Evolutionary conservation across 2,113 vertebrate genomes (phyloP), one percentile per base, ranked within the genome.

Genomic region (Forbesichthys agassizii): DNA sequence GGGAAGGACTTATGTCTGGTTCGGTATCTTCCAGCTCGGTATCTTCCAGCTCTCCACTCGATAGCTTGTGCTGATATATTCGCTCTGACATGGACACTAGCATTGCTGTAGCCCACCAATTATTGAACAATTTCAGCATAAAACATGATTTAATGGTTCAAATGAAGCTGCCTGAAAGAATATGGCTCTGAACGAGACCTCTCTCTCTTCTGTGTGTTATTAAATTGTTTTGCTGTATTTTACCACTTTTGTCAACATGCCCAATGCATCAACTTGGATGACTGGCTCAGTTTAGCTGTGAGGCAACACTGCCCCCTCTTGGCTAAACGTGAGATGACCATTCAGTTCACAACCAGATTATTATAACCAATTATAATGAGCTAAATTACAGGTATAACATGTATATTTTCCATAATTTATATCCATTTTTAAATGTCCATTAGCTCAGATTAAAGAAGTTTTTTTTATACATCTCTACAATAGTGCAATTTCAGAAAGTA

Each of bases 271-370:
- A 61, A 77, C 77, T 76, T 64, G 59, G 61, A 68, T 75, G 63
- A 72, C 56, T 66, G 55, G 57, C 71, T 62, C 14, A 1, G 46
- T 80, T 86, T 53, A 87, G 73, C 55, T 69, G 74, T 84, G 81
- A 86, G 78, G 12, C 90, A 90, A 93, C 87, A 92, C 75, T 93
- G 91, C 92, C 92, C 92, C 88, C 92, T 93, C 55, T 92, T 79
- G 92, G 87, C 20, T 14, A 3, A 48, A 71, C 12, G 20, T n/a
- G 62, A 71, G 68, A 82, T 67, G 54, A 66, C 58, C 48, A 46
- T 69, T 18, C 1, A 36, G 53, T 57, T 16, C 47, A 33, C 12
- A 58, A 59, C 27, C 36, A 42, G 36, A 42, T 5, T 42, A 8
- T 42, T 42, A 42, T 8, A 42, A 8, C 36, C 7, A 42, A 42